Evolutionary conservation across 1,140 invertebrate genomes (phyloP), one percentile per base, ranked within the genome.

Genomic region (Branchinecta lynchi): DNA sequence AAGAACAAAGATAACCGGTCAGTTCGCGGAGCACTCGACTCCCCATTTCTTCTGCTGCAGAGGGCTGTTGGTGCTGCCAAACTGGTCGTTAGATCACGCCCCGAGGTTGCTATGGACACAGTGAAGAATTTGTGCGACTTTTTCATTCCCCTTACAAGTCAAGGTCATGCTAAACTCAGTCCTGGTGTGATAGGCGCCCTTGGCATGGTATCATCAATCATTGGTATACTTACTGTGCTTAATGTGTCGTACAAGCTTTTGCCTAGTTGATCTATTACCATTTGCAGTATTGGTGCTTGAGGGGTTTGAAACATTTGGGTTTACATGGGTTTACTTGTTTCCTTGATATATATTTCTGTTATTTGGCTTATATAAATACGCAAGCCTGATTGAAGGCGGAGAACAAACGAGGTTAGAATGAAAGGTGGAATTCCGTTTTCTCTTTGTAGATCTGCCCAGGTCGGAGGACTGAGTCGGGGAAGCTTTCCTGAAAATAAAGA

Each of bases 101-200:
- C 83, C 75, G 83, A 85, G 75, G 78, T 93, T 7, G 79, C 88
- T 70, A 81, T 92, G 66, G 90, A 93, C 78, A 87, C 87, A 5
- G 72, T 90, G 6, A 93, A 91, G 76, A 93, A 93, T 82, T 77
- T 82, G n/a, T 89, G 88, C 80, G 91, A 94, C 78, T 75, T 93
- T 45, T 87, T 90, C 69, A 87, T 94, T 75, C 90, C 90, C 1
- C 78, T 93, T 66, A 86, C 87, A 69, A 85, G 86, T 66, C 78
- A 93, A 70, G 89, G 88, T 0, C 85, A 87, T 76, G 82, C 86
- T 0, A 87, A 86, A 73, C 77, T 91, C 3, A 88, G 85, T 73
- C 86, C 89, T 8, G 85, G 86, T 70, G 82, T 84, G 66, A 81
- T 92, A 72, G 90, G 91, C 43, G 71, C 87, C 7, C 75, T 90